These are phyloP conservation scores for Streblospio benedicti DNA, from an alignment of 1,140 invertebrate genomes.

Conservation along the genomic window DNA sequence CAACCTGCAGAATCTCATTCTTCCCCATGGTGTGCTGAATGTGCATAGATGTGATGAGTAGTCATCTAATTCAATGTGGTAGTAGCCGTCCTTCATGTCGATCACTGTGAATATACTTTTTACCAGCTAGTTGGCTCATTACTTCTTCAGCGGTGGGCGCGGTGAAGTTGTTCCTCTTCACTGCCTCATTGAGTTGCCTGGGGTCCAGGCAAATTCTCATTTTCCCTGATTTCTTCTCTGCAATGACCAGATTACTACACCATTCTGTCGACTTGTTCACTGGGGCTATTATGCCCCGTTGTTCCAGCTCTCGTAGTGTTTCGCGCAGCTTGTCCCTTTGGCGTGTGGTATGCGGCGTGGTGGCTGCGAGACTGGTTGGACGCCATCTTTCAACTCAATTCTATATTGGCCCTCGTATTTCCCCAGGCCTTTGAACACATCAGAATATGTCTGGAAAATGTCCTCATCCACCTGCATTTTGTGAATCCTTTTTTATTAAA, in stretches of 20 bases:
- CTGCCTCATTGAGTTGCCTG: neutral
- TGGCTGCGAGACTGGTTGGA: no score
- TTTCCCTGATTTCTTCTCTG: neutral
- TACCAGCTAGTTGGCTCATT: neutral
- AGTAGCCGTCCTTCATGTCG: constrained; percentile 11
- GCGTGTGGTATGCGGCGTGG: no score
- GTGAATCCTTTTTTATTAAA: no score
- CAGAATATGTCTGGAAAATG: no score
- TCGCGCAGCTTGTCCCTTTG: neutral
- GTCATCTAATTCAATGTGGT: constrained; percentile 4
- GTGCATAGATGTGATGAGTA: constrained; percentile 7
- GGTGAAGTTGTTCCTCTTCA: neutral
- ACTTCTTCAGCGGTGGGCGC: constrained; percentile 8
- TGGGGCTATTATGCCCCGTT: neutral
- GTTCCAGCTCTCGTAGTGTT: neutral
- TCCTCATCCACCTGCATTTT: no score
- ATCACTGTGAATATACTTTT: constrained; percentile 9
- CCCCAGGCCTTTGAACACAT: no score
- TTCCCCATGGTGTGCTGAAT: constrained; percentile 7
- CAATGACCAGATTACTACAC: neutral
- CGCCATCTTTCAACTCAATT: no score
- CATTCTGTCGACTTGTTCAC: constrained; percentile 1
- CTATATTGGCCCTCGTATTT: no score
- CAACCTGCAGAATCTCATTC: neutral
- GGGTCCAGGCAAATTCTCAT: constrained; percentile 7